Conservation (phyloP, 2,113 vertebrate genomes). For the Tursiops truncatus region DNA sequence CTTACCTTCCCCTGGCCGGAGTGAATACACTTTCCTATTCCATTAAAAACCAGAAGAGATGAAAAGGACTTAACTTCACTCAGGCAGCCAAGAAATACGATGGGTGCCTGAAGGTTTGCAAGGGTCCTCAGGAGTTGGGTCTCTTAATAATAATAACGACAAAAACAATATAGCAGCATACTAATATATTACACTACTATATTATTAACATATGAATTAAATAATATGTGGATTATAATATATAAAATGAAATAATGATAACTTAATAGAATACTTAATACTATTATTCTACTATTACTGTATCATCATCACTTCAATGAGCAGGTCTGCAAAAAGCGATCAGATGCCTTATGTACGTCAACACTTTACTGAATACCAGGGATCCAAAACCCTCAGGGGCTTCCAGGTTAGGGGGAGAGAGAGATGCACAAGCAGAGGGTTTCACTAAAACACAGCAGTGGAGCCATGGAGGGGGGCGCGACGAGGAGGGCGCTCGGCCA, state of each 20-base stretch:
- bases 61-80: not conserved
- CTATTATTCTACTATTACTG: not conserved
- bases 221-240: not conserved
- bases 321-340: not conserved
- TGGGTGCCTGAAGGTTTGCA: not conserved
- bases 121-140: not conserved
- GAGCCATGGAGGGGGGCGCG: too few relatives aligned
- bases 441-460: not conserved
- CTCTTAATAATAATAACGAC: not conserved
- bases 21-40: not conserved
- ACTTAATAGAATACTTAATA: not conserved
- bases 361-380: too few relatives aligned
- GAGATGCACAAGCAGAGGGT: not conserved
- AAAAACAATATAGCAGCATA: not conserved
- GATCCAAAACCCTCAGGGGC: not conserved
- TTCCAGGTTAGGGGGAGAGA: not conserved
- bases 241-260: not conserved
- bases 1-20: not conserved
- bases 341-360: not conserved
- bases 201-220: not conserved
- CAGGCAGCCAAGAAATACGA: not conserved
- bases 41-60: not conserved
- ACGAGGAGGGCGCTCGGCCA: not conserved
- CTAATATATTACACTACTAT: not conserved
- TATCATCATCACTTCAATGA: not conserved